phyloP scores from a whole-genome alignment of 2,888 invertebrate genomes.

The Sesia bembeciformis region DNA sequence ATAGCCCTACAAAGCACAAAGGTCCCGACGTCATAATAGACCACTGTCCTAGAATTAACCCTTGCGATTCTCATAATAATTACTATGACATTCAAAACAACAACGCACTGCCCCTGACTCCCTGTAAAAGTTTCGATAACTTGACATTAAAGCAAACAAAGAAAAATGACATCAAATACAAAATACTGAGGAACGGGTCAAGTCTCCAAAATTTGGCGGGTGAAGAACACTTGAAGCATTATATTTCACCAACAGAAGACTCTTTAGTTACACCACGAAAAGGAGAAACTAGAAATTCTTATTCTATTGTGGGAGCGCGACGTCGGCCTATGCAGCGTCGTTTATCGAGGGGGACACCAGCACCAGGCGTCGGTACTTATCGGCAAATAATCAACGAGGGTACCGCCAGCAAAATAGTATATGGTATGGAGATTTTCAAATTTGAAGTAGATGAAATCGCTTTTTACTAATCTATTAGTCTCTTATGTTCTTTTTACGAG shows the following conservation, averaged over 20 bases:
- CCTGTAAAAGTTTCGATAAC: slow-evolving; percentile 68
- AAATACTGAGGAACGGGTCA: slow-evolving; percentile 37
- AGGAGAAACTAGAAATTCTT: slow-evolving; percentile 48
- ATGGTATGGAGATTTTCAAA: slow-evolving; percentile 24
- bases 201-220: slow-evolving; percentile 58
- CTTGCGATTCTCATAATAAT: slow-evolving; percentile 33
- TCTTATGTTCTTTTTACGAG: too few species aligned
- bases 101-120: slow-evolving; percentile 40
- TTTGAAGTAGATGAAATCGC: too few species aligned
- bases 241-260: slow-evolving; percentile 42
- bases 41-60: slow-evolving; percentile 52
- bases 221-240: slow-evolving; percentile 52
- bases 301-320: slow-evolving; percentile 50
- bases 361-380: slow-evolving; percentile 57
- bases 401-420: slow-evolving; percentile 22
- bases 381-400: slow-evolving; percentile 52
- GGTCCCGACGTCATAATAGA: slow-evolving; percentile 52
- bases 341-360: slow-evolving; percentile 35
- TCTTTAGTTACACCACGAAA: slow-evolving; percentile 19
- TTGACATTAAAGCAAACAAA: slow-evolving; percentile 42
- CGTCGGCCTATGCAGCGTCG: slow-evolving; percentile 38
- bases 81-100: slow-evolving; percentile 57
- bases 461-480: too few species aligned
- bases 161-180: slow-evolving; percentile 29
- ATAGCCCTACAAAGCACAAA: slow-evolving; percentile 24